phyloP scores from a whole-genome alignment of 2,113 vertebrate species.

The Vulpes lagopus region DNA sequence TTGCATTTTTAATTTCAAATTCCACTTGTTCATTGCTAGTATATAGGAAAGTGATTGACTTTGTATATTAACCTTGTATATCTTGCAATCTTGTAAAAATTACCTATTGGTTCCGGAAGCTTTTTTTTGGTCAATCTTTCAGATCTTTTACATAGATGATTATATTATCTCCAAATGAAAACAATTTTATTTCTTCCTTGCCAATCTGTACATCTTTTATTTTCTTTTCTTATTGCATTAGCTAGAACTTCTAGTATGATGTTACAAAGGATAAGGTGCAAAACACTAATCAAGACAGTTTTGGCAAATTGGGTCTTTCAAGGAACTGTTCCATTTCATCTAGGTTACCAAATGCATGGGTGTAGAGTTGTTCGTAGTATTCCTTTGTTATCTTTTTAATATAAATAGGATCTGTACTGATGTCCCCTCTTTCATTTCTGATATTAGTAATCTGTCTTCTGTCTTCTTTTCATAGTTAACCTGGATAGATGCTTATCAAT shows the following conservation, averaged over 20 bases:
- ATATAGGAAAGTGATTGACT: neutral
- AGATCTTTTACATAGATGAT: neutral
- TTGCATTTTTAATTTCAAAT: neutral
- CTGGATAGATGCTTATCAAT: neutral
- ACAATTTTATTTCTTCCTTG: neutral
- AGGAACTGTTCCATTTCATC: neutral
- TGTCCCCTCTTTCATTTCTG: neutral
- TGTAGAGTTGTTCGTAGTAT: neutral
- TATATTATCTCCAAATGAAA: neutral
- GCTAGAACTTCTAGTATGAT: neutral
- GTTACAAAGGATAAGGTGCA: neutral
- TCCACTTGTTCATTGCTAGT: neutral
- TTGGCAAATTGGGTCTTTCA: neutral
- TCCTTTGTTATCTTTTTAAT: neutral
- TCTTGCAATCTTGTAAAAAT: neutral
- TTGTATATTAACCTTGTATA: neutral
- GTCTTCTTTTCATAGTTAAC: neutral
- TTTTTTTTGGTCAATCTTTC: neutral
- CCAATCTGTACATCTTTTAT: neutral
- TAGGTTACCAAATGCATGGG: neutral
- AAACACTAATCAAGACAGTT: neutral
- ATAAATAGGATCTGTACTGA: neutral
- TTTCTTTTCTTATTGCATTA: neutral
- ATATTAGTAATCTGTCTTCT: neutral
- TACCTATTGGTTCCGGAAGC: neutral